These are phyloP conservation scores for Clarias fuscus DNA, from an alignment of 2,797 vertebrate genomes.

Conservation along the genomic window DNA sequence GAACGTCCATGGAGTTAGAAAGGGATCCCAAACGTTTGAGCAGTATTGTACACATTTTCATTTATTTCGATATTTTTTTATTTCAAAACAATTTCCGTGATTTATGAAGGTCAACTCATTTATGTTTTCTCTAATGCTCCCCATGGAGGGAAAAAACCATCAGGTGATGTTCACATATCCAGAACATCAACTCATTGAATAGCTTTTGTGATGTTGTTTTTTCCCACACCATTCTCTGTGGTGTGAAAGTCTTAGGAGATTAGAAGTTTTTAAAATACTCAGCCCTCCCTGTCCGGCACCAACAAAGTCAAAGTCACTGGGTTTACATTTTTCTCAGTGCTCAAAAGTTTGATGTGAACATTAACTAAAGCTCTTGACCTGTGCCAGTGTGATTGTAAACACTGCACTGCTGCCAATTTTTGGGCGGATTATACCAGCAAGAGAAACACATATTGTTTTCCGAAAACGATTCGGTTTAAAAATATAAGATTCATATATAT, in stretches of 20 bases:
- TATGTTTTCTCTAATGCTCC: neutral
- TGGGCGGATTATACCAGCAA: neutral
- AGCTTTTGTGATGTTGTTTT: neutral
- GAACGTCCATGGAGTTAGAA: no score
- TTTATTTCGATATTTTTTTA: neutral
- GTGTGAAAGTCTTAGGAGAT: neutral
- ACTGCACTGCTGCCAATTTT: neutral
- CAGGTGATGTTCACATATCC: no score
- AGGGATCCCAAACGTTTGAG: no score
- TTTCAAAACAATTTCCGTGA: neutral
- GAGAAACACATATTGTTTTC: neutral
- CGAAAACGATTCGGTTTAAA: neutral
- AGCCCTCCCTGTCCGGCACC: neutral
- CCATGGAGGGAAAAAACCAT: neutral
- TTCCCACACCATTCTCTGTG: neutral
- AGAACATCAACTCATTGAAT: neutral
- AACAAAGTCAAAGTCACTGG: constrained; percentile 1
- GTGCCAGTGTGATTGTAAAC: neutral
- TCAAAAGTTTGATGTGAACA: neutral
- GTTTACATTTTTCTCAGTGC: neutral
- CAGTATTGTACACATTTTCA: neutral
- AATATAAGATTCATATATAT: neutral
- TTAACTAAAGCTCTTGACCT: constrained; percentile 1
- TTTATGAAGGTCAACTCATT: neutral
- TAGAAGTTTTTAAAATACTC: neutral